A percentile compares a stretch with the other conserved stretches of the same genome.
Conservation (phyloP, 92 coral and sea anemone genomes). For the Blastomussa wellsi region DNA sequence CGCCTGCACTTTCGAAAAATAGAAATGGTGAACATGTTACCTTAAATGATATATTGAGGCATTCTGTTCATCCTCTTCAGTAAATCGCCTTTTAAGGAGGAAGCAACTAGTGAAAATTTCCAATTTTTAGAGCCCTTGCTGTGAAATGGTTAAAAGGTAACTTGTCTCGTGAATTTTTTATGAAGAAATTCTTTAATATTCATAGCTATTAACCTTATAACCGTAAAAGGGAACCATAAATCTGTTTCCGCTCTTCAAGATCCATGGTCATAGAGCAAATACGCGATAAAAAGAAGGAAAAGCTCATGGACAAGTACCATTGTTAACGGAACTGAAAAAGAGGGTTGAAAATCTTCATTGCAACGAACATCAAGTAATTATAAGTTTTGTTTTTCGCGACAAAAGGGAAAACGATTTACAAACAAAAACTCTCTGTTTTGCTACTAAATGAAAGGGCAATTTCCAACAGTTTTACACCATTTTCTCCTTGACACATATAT, state of each 20-base stretch:
- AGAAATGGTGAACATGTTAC: not conserved
- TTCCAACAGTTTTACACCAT: not conserved
- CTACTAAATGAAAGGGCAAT: not conserved
- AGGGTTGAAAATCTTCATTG: not conserved
- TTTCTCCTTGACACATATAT: not conserved
- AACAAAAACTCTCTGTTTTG: not conserved
- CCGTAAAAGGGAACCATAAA: slow-evolving; percentile 26
- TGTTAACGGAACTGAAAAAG: not conserved
- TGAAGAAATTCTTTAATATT: slow-evolving; percentile 17
- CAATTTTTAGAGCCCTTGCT: not conserved
- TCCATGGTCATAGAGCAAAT: not conserved
- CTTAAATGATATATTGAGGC: not conserved
- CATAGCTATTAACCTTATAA: slow-evolving; percentile 27
- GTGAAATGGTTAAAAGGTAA: not conserved
- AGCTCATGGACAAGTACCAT: not conserved
- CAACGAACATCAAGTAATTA: not conserved
- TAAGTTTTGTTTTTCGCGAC: not conserved
- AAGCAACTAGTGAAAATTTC: not conserved
- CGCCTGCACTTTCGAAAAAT: not conserved
- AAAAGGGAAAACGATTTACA: not conserved
- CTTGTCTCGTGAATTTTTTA: slow-evolving; percentile 24
- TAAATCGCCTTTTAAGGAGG: not conserved
- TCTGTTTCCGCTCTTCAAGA: not conserved
- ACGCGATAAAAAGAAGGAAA: not conserved
- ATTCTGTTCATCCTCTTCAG: not conserved